Conservation (phyloP, 2,888 invertebrate species). For the Dolichopus griseipennis region DNA sequence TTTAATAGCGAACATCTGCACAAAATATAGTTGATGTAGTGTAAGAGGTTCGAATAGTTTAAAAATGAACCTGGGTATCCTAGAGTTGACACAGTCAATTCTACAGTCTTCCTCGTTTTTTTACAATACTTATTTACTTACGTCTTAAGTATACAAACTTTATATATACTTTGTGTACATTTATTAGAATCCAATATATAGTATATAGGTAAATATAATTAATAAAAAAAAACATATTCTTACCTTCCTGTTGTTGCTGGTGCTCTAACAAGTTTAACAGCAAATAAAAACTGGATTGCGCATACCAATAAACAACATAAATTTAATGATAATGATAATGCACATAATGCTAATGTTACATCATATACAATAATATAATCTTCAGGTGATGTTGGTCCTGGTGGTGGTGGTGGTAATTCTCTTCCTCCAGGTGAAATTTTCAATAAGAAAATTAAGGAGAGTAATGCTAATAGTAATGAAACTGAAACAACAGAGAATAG, state of each 20-base stretch:
- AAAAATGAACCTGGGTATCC: too few relatives aligned
- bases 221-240: slow-evolving; percentile 24
- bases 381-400: slow-evolving; percentile 52
- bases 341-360: slow-evolving; percentile 82
- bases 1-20: too few relatives aligned
- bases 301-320: slow-evolving; percentile 87
- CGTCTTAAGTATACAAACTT: too few relatives aligned
- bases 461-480: slow-evolving; percentile 70
- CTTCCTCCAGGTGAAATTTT: slow-evolving; percentile 63
- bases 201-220: too few relatives aligned
- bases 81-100: too few relatives aligned
- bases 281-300: slow-evolving; percentile 88
- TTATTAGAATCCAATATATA: too few relatives aligned
- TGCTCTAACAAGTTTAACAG: slow-evolving; percentile 81
- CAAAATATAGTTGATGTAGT: too few relatives aligned
- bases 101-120: too few relatives aligned
- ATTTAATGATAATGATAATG: slow-evolving; percentile 78
- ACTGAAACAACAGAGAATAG: slow-evolving; percentile 46
- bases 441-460: slow-evolving; percentile 75
- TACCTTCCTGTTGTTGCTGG: slow-evolving; percentile 66
- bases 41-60: too few relatives aligned
- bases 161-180: too few relatives aligned
- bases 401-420: slow-evolving; percentile 38
- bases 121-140: too few relatives aligned
- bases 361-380: slow-evolving; percentile 85